phyloP scores from a whole-genome alignment of 2,888 invertebrate species.

The Halictus ligatus region DNA sequence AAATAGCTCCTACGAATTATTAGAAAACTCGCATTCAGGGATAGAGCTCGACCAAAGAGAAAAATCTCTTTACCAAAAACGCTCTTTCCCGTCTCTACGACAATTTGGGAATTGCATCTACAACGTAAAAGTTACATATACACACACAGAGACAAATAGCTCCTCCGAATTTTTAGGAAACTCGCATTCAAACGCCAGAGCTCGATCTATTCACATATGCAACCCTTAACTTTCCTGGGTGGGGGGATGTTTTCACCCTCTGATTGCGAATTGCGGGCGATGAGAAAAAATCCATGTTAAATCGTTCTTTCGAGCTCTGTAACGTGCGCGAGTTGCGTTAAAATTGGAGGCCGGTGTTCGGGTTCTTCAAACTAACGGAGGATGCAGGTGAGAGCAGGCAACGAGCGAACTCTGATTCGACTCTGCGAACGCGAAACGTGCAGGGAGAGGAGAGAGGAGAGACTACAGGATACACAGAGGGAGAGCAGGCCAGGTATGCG shows the following conservation, averaged over 20 bases:
- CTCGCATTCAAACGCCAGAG: neutral
- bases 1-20: no score
- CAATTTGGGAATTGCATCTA: neutral
- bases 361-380: neutral
- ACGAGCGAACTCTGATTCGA: neutral
- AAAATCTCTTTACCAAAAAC: neutral
- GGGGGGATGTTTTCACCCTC: neutral
- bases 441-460: neutral
- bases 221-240: neutral
- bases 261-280: no score
- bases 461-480: neutral
- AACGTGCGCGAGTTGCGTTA: neutral
- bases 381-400: slow-evolving; percentile 20
- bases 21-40: no score
- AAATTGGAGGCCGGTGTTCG: neutral
- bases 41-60: slow-evolving; percentile 21
- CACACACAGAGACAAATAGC: neutral
- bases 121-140: neutral
- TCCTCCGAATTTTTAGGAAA: neutral
- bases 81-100: no score
- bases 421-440: slow-evolving; percentile 32
- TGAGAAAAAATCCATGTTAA: no score
- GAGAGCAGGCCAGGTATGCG: neutral
- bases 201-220: neutral
- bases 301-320: no score